These are phyloP conservation scores for Hedya salicella DNA, from an alignment of 2,888 invertebrate species.

Conservation along the genomic window DNA sequence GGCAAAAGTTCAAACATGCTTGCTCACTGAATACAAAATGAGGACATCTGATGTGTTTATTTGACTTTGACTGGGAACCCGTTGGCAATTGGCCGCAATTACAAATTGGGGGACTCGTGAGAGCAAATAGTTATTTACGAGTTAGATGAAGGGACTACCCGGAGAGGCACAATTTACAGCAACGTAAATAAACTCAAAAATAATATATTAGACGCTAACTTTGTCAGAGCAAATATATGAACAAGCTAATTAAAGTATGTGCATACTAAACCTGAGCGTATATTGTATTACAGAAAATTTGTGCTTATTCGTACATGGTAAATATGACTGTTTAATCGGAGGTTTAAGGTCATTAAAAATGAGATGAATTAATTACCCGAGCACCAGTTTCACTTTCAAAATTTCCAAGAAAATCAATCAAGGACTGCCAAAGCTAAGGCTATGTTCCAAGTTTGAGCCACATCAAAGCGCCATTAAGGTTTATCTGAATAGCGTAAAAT, in stretches of 20 bases:
- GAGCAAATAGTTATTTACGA: constrained; percentile 15
- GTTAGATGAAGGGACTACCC: background rate
- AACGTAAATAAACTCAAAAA: background rate
- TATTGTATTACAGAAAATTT: too few species aligned
- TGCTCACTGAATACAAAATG: constrained; percentile 17
- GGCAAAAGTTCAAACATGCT: constrained; percentile 21
- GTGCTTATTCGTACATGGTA: too few species aligned
- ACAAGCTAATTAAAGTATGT: background rate
- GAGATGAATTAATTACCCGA: constrained; percentile 54
- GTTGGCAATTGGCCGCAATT: constrained; percentile 7
- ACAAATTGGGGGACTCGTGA: constrained; percentile 7
- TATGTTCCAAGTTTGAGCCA: constrained; percentile 69
- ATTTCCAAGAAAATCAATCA: constrained; percentile 78
- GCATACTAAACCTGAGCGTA: too few species aligned
- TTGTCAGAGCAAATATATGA: background rate
- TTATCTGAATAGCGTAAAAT: constrained; percentile 81
- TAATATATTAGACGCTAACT: background rate
- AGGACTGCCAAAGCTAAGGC: constrained; percentile 75
- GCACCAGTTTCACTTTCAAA: constrained; percentile 58
- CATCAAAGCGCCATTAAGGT: constrained; percentile 82
- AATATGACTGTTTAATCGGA: background rate
- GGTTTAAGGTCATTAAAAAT: constrained; percentile 8
- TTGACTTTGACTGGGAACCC: constrained; percentile 18
- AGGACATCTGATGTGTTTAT: constrained; percentile 23
- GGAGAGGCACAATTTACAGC: background rate